Evolutionary conservation across 2,888 invertebrate species (phyloP).

Genomic region (Clistopyga incitator): DNA sequence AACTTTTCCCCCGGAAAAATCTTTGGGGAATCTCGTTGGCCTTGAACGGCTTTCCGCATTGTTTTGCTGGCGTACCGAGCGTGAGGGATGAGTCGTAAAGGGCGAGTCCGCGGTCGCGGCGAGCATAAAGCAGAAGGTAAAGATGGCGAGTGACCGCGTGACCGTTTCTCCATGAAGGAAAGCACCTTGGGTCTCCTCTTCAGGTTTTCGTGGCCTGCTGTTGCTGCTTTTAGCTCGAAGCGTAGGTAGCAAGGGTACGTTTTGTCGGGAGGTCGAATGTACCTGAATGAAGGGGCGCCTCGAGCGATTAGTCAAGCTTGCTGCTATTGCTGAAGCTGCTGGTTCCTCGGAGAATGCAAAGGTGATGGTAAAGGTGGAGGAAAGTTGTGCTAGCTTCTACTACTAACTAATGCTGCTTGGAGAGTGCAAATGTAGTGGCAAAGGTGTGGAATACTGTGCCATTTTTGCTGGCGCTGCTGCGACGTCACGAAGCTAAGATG

Average conservation of each 20-base stretch:
- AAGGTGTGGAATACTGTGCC: conserved; percentile 22
- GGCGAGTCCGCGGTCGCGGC: conserved; percentile 7
- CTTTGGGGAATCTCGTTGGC: background rate
- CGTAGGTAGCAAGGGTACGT: conserved; percentile 2
- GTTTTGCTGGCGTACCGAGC: background rate
- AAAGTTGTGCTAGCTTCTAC: too few relatives aligned
- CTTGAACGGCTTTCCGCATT: conserved; percentile 21
- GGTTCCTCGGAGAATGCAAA: conserved; percentile 31
- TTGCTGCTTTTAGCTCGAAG: conserved; percentile 22
- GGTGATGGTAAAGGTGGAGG: conserved; percentile 47
- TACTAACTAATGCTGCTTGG: background rate
- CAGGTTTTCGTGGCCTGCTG: conserved; percentile 36
- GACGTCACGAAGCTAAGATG: background rate
- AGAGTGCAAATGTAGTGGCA: conserved; percentile 44
- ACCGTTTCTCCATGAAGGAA: conserved; percentile 52
- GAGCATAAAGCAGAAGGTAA: conserved; percentile 8
- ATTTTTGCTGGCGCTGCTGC: background rate
- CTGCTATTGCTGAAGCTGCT: conserved; percentile 55
- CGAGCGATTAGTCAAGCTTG: conserved; percentile 67
- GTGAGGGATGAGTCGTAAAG: conserved; percentile 28
- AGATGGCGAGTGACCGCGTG: conserved; percentile 20
- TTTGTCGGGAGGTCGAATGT: conserved; percentile 53
- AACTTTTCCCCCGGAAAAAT: conserved; percentile 10
- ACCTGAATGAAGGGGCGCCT: conserved; percentile 72
- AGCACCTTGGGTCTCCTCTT: conserved; percentile 29